Conservation (phyloP, 2,797 vertebrate species). For the Diglossa cyanea region DNA sequence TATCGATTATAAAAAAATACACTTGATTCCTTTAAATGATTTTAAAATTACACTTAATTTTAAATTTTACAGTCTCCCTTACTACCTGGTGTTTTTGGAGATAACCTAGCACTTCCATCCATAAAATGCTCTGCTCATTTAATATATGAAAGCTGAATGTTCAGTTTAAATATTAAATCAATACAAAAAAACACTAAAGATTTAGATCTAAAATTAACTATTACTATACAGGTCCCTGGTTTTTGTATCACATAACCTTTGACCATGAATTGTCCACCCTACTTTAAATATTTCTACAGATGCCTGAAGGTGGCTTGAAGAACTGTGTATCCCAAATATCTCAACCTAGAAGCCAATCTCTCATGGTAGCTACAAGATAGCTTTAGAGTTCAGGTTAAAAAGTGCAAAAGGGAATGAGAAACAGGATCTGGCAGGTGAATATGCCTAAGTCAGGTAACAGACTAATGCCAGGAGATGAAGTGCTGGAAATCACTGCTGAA, state of each 20-base stretch:
- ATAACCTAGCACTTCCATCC: conserved; percentile 33
- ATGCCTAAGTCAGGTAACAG: conserved; percentile 38
- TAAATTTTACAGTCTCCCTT: conserved; percentile 3
- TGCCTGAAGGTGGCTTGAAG: conserved; percentile 56
- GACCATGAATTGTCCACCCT: conserved; percentile 9
- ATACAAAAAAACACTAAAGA: background rate
- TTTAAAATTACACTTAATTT: background rate
- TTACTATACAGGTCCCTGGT: background rate
- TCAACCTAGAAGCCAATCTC: conserved; percentile 48
- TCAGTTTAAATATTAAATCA: conserved; percentile 46
- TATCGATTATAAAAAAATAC: background rate
- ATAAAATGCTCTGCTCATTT: conserved; percentile 30
- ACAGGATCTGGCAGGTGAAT: conserved; percentile 51
- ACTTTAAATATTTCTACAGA: conserved; percentile 53
- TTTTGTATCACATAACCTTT: conserved; percentile 42
- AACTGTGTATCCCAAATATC: conserved; percentile 47
- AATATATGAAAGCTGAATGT: conserved; percentile 33
- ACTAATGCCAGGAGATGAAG: conserved; percentile 61
- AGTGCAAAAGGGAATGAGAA: conserved; percentile 60
- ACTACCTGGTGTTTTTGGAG: background rate
- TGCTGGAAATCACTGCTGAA: conserved; percentile 58
- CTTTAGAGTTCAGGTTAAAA: conserved; percentile 56
- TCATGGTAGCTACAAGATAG: conserved; percentile 40
- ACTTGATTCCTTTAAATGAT: conserved; percentile 14
- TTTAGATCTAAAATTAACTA: conserved; percentile 5